phyloP scores from a whole-genome alignment of 2,113 vertebrate genomes.

The Mesocricetus auratus region DNA sequence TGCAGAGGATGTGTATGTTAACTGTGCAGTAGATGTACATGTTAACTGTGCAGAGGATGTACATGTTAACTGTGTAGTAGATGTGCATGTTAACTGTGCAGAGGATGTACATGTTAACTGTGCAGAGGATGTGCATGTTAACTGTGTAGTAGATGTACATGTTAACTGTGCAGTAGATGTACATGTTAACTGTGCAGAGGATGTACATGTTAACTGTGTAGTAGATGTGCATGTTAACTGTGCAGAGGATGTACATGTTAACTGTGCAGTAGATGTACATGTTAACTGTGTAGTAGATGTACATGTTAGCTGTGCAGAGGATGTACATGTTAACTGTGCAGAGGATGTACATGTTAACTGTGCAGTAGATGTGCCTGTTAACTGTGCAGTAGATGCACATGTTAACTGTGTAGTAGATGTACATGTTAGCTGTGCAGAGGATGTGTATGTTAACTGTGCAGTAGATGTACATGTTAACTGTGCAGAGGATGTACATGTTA shows the following conservation, averaged over 20 bases:
- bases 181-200: neutral
- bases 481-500: neutral
- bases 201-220: neutral
- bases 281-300: neutral
- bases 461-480: neutral
- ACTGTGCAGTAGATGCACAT: neutral
- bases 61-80: too few relatives aligned
- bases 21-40: too few relatives aligned
- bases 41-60: neutral
- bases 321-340: neutral
- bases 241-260: neutral
- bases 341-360: neutral
- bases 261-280: too few relatives aligned
- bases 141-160: too few relatives aligned
- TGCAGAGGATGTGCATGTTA: neutral
- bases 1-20: neutral
- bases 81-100: neutral
- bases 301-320: too few relatives aligned
- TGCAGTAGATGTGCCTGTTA: too few relatives aligned
- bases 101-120: neutral
- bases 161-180: neutral
- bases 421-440: neutral
- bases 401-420: too few relatives aligned
- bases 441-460: neutral
- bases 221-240: neutral